Conservation (phyloP, 2,888 invertebrate genomes). For the Drosophila helvetica region DNA sequence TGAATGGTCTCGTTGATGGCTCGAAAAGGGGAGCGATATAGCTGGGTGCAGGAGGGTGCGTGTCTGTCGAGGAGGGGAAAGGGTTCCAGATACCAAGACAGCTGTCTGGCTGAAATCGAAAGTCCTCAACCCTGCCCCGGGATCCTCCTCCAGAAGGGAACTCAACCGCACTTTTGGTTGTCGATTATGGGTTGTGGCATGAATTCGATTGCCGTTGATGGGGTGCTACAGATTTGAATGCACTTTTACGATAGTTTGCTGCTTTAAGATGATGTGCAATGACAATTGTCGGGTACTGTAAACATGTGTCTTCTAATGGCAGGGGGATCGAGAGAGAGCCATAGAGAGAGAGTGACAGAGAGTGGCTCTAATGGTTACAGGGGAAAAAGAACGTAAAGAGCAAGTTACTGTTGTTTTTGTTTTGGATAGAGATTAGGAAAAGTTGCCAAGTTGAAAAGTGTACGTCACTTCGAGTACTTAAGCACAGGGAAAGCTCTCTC, state of each 20-base stretch:
- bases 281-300: background rate
- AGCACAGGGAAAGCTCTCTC: background rate
- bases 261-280: background rate
- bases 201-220: background rate
- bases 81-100: background rate
- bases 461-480: background rate
- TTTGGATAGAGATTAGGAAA: background rate
- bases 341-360: no score
- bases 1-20: constrained; percentile 18
- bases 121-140: no score
- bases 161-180: constrained; percentile 19
- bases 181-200: constrained; percentile 23
- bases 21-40: background rate
- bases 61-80: background rate
- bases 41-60: background rate
- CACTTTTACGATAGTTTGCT: background rate
- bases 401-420: background rate
- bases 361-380: no score
- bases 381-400: background rate
- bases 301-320: background rate
- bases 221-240: constrained; percentile 9
- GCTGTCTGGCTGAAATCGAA: constrained; percentile 47
- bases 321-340: background rate
- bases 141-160: constrained; percentile 1
- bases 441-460: background rate